Base-by-base conservation (phyloP, 2,113 vertebrate genomes). In the Cepphus grylle region DNA sequence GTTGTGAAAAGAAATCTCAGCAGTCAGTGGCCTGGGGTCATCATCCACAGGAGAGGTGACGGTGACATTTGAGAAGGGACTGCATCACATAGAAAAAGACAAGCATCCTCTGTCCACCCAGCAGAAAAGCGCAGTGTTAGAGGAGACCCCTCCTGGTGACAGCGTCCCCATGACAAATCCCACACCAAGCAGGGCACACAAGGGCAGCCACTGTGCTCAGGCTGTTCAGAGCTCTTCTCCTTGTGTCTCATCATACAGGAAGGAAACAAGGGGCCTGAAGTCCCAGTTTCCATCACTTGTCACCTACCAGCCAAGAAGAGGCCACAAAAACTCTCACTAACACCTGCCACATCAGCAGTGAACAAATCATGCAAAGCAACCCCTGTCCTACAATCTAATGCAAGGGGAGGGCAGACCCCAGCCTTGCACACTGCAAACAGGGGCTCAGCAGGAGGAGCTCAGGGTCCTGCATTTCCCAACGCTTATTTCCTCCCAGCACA, bases 81-180 rank as follows among this genome's bases (percentile, higher is more conserved):
- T 2, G 1, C 47, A 63, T 32, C 26, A 9, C 9, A 12, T 4
- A 9, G 45, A 58, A 26, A 42, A 40, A 47, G 13, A 27, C 17
- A 47, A 72, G 18, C 1, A 0, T 30, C 73, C 18, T 45, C 22
- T 0, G 0, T 5, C 5, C 29, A 47, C 45, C 21, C 38, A 43
- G 36, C 20, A 79, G 36, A 30, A 22, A 50, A 36, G 42, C 1
- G 0, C 14, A 21, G 22, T 5, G 42, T 59, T 38, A 38, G 40
- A 66, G 12, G 25, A 58, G 8, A 45, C 0, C 12, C 13, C 40
- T 49, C 26, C 30, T 20, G 14, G 7, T 14, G 18, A 6, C 11
- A 70, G 15, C 2, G 4, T 34, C 18, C 15, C 42, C 36, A 13
- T 1, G 15, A 43, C 25, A 45, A 23, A 53, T 11, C 45, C 52